These are phyloP conservation scores for Periophthalmus modestus DNA, from an alignment of 2,113 vertebrate species.

Conservation along the genomic window DNA sequence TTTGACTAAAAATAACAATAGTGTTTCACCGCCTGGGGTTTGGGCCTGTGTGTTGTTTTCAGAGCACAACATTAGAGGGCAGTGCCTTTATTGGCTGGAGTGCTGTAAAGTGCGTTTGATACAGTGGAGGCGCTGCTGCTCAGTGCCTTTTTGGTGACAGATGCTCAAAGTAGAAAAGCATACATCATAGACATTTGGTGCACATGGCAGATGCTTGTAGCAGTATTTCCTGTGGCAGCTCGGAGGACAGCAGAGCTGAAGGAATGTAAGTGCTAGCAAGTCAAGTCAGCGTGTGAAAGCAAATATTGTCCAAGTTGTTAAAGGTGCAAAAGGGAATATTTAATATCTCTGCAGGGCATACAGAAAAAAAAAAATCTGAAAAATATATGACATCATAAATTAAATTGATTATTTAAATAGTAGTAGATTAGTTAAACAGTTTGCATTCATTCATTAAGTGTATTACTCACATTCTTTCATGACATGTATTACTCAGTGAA, in stretches of 20 bases:
- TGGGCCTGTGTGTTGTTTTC: conserved; percentile 37
- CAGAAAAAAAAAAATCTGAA: neutral
- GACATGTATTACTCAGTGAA: too few species aligned
- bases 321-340: neutral
- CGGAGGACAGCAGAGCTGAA: conserved; percentile 18
- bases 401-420: too few species aligned
- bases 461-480: too few species aligned
- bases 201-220: conserved; percentile 23
- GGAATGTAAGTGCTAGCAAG: conserved; percentile 42
- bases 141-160: neutral
- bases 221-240: conserved; percentile 36
- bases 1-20: conserved; percentile 56
- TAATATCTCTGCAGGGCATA: neutral
- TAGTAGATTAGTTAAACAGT: too few species aligned
- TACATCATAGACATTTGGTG: conserved; percentile 7
- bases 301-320: conserved; percentile 31
- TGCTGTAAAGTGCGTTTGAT: conserved; percentile 9
- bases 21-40: conserved; percentile 41
- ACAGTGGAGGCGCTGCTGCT: neutral
- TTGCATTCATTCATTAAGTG: too few species aligned
- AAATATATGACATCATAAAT: neutral
- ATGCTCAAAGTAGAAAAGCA: neutral
- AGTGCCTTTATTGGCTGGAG: conserved; percentile 51
- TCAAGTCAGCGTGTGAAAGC: conserved; percentile 38
- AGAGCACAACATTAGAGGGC: conserved; percentile 64